Base-by-base conservation (phyloP, 2,888 invertebrate genomes). In the Ophion costatus region DNA sequence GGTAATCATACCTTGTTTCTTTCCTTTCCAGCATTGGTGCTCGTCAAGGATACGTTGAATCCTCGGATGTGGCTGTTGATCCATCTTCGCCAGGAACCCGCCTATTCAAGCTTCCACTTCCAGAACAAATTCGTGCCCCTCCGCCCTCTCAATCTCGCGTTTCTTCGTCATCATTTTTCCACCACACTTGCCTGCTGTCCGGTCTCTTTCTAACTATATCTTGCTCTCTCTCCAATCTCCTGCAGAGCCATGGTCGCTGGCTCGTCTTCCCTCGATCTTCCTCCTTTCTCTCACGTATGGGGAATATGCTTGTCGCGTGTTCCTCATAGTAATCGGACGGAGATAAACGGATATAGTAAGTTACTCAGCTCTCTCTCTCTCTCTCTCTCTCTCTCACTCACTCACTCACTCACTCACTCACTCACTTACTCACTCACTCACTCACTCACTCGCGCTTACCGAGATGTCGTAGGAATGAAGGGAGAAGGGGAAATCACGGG, bases 401-500 rank as follows among this genome's bases (percentile, higher is more conserved):
- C 33, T 38, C 56, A 74, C 66, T 63, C 71, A n/a, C 63, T 45
- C 45, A 45, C 45, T 24, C 69, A 51, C 56, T 70, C 33, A n/a
- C n/a, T n/a, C n/a, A n/a, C n/a, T n/a, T n/a, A n/a, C n/a, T 56
- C 24, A 24, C 22, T 57, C 22, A 42, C 38, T 33, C 69, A 6
- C 38, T 73, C 38, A 20, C 69, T 24, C 57, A 42, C 71, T 75
- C 75, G 69, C 42, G 66, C 63, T 69, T 24, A 10, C 29, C 56
- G 33, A 63, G 70, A 61, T 74, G 66, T 75, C 22, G 66, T 63
- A 57, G 22, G 70, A 81, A 33, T 61, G 51, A 80, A 80, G 76
- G 88, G 83, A 20, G 57, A 89, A 86, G 92, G 83, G 90, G 92
- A 90, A 90, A 91, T 90, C 91, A 90, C 91, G 91, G 90, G 91